Base-by-base conservation (phyloP, 2,888 invertebrate genomes). In the Drosophila borborema region DNA sequence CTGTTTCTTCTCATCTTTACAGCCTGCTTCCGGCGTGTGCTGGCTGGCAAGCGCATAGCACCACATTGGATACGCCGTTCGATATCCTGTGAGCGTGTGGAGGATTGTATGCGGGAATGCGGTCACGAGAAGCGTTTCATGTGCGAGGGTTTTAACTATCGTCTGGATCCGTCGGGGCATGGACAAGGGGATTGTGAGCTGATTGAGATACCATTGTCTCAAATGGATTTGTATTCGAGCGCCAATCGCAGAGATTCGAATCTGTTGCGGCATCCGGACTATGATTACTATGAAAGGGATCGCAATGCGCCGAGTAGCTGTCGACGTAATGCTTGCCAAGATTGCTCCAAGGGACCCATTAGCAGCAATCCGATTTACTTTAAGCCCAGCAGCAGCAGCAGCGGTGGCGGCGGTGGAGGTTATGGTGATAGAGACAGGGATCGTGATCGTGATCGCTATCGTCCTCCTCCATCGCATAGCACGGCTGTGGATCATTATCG, bases 141-240 rank as follows among this genome's bases (percentile, higher is more conserved):
- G 76, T 97, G 97, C 90, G 96, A 97, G 93, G 97, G 97, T 80
- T 97, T 97, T 90, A 97, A 97, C 92, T 97, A 97, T 93, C 95
- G 96, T 95, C 96, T 96, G 89, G 96, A 96, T 91, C 95, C 95
- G 1, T 94, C 95, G 0, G 96, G 96, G 77, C 94, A 95, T 64
- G 95, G 95, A 0, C 96, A 96, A 92, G 96, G 97, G 12, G 95
- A 96, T 31, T 97, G 97, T 89, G 97, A 97, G 92, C 93, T 97
- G 63, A 95, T 96, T 80, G 95, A 96, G 14, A 94, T 96, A 55
- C 96, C 97, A 0, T 94, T 96, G 54, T 94, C 95, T 76, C 94
- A 95, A 38, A 95, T 97, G 91, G 96, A 97, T 89, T 90, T 96
- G 1, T 93, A 93, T 65, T 93, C 93, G 20, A 93, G 93, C 73